phyloP scores from a whole-genome alignment of 2,113 vertebrate genomes.

The Oncorhynchus nerka region DNA sequence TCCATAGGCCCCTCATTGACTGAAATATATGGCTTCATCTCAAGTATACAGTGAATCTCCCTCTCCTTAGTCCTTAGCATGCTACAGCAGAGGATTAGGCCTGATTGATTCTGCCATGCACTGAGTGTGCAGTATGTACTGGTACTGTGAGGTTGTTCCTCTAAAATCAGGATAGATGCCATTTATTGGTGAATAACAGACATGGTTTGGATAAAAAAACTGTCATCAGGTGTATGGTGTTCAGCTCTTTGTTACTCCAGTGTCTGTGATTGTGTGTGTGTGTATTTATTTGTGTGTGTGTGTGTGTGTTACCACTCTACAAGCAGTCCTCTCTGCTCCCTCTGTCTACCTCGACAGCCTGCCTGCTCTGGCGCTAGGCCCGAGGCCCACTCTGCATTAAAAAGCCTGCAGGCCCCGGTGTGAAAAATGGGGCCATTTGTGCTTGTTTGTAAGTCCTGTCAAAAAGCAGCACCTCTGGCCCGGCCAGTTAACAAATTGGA shows the following conservation, averaged over 20 bases:
- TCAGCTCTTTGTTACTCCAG: too few relatives aligned
- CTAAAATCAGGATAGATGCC: neutral
- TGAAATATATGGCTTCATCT: conserved; percentile 24
- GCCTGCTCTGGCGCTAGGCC: neutral
- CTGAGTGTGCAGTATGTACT: neutral
- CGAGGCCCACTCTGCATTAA: neutral
- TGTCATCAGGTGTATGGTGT: too few relatives aligned
- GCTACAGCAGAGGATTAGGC: neutral
- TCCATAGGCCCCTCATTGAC: conserved; percentile 23
- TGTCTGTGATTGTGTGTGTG: neutral
- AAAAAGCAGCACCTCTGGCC: conserved; percentile 58
- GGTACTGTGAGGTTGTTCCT: neutral
- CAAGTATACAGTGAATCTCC: conserved; percentile 34
- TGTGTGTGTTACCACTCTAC: neutral
- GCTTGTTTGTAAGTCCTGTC: conserved; percentile 65
- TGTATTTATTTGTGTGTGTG: neutral
- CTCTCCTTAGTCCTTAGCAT: conserved; percentile 26
- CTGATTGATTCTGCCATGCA: neutral
- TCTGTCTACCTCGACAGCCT: neutral
- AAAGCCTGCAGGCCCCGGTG: conserved; percentile 23
- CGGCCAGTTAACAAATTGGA: conserved; percentile 64
- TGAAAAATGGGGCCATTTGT: conserved; percentile 64
- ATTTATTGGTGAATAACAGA: neutral
- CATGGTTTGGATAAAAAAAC: neutral
- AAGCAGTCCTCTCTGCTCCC: neutral